These are phyloP conservation scores for Rhopilema esculentum DNA, from an alignment of 30 jellyfish, hydroid and myxozoan species.

Conservation along the genomic window DNA sequence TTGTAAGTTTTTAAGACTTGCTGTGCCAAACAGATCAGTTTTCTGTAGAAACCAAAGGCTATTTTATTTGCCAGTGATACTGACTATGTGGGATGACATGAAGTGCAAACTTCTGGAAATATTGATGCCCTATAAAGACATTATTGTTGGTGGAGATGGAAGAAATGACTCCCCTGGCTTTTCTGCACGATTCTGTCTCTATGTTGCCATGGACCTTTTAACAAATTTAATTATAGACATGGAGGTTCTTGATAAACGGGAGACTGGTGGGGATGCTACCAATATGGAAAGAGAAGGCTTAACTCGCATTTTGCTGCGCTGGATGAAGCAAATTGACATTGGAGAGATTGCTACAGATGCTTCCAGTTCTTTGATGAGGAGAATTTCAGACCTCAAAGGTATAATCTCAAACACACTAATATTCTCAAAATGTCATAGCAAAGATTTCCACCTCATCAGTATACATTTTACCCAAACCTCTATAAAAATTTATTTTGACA, in stretches of 20 bases:
- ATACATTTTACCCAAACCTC: no score
- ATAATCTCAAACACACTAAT: not conserved
- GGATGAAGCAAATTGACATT: not conserved
- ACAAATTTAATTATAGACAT: slow-evolving; percentile 22
- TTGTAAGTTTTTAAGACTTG: no score
- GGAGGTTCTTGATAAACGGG: slow-evolving; percentile 38
- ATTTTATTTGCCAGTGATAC: no score
- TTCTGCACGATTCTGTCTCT: slow-evolving; percentile 28
- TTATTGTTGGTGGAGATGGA: slow-evolving; percentile 21
- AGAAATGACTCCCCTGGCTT: no score
- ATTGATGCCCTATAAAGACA: not conserved
- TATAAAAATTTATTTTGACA: no score
- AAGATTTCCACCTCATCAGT: not conserved
- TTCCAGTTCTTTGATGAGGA: slow-evolving; percentile 9
- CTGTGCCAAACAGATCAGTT: no score
- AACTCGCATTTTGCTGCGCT: not conserved
- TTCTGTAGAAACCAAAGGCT: no score
- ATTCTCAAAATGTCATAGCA: not conserved
- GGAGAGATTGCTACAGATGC: slow-evolving; percentile 53
- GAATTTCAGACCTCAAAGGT: slow-evolving; percentile 1
- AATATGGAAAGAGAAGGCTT: slow-evolving; percentile 32
- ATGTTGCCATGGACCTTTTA: slow-evolving; percentile 49
- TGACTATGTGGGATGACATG: slow-evolving; percentile 15
- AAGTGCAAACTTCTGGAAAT: not conserved
- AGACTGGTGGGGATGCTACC: slow-evolving; percentile 23